phyloP scores from a whole-genome alignment of 1,140 invertebrate genomes.

The Nasonia giraulti region DNA sequence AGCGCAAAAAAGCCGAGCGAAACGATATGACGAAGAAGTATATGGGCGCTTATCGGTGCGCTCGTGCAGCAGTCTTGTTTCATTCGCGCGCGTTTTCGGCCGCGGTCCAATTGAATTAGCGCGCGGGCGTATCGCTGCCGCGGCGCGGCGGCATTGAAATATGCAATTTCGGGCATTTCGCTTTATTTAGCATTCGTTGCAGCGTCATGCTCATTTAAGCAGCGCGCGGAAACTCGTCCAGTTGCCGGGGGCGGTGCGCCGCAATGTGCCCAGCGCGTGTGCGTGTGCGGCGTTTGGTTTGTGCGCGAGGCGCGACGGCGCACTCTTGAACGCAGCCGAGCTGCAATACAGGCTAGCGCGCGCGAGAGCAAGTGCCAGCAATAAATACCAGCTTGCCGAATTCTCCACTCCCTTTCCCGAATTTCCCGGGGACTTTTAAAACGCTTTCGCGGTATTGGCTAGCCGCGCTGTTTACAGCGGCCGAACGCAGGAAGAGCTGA shows the following conservation, averaged over 20 bases:
- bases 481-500: background rate
- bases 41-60: background rate
- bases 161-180: conserved; percentile 12
- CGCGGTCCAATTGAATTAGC: conserved; percentile 34
- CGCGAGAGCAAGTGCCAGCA: background rate
- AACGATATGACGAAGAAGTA: background rate
- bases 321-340: conserved; percentile 14
- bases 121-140: background rate
- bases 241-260: background rate
- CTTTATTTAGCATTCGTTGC: conserved; percentile 43
- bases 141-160: conserved; percentile 8
- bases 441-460: conserved; percentile 15
- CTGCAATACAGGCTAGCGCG: background rate
- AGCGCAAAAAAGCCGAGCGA: background rate
- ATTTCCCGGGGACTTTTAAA: conserved; percentile 21
- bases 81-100: background rate
- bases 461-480: conserved; percentile 14
- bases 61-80: background rate
- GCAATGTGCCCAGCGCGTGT: background rate
- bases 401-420: background rate
- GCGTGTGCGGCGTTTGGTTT: background rate
- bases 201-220: conserved; percentile 40
- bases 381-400: conserved; percentile 41
- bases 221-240: conserved; percentile 11
- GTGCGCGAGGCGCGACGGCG: background rate